Evolutionary conservation across 2,797 vertebrate species (phyloP), one percentile per base, ranked within the genome.

Genomic region (Pteronotus mesoamericanus): DNA sequence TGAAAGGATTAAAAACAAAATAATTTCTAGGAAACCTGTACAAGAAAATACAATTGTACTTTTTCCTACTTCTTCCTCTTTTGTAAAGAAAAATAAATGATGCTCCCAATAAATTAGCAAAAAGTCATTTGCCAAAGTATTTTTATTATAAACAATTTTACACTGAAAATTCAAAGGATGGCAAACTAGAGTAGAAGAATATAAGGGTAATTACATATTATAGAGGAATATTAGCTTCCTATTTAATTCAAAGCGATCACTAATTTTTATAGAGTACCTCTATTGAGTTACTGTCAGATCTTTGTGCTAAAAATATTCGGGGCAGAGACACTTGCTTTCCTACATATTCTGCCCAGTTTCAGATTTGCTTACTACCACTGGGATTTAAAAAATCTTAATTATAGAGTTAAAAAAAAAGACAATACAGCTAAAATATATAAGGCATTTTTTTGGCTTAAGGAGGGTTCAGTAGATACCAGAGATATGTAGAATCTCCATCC

Each of bases 381-480:
- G 19, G 51, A 92, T 92, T 74, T 39, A 3, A 86, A 84, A 95
- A 51, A 34, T 93, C 72, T 96, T 87, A 96, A 94, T 86, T 78
- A 80, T 9, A 91, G 61, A 77, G 12, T 91, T 29, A 88, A 85
- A 55, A 74, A 44, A 68, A 94, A 97, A 93, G 66, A 89, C 16
- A 94, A 32, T 21, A 66, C 3, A 89, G 22, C 2, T 15, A 79
- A 94, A 94, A 55, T 48, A 16, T 69, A 29, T 37, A 92, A 74
- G 34, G 32, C 26, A 59, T 26, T 42, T 39, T 22, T 78, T n/a
- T 89, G n/a, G 21, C n/a, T 55, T 89, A 86, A 68, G 44, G 42
- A 55, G 66, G 21, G 12, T 55, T 80, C 42, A 83, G 24, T 84
- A 29, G 12, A 9, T 79, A 77, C 5, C 15, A 85, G 44, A 1